Evolutionary conservation across 2,797 vertebrate species (phyloP).

Genomic region (Syngnathus rostellatus): DNA sequence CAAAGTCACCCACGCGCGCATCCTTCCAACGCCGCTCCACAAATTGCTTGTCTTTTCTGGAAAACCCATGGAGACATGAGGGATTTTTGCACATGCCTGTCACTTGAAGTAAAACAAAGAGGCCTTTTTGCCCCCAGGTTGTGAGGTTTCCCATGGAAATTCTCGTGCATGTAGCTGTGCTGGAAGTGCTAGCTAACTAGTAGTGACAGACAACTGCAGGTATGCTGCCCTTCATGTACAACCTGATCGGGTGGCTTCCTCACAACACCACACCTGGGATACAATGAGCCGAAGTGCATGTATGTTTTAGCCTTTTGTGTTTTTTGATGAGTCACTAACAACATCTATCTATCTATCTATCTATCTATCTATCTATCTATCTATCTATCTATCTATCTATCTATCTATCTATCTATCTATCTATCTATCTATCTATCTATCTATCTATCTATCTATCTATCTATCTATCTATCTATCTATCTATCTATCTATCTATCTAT

Average conservation of each 20-base stretch:
- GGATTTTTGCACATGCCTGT: neutral
- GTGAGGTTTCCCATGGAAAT: neutral
- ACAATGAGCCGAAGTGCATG: neutral
- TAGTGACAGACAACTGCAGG: constrained; percentile 26
- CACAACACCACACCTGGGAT: constrained; percentile 20
- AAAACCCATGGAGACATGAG: constrained; percentile 5
- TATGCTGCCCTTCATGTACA: constrained; percentile 59
- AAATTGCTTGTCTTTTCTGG: constrained; percentile 70
- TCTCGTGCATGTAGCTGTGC: neutral
- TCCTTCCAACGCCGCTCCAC: constrained; percentile 81
- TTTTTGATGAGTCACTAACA: neutral
- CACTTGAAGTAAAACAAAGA: neutral
- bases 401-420: too few species aligned
- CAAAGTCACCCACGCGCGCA: constrained; percentile 85
- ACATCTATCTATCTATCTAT: too few species aligned
- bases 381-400: neutral
- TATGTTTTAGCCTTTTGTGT: constrained; percentile 26
- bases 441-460: too few species aligned
- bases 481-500: too few species aligned
- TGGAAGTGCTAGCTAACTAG: neutral
- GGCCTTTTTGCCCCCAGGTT: neutral
- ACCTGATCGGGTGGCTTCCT: constrained; percentile 43
- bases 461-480: too few species aligned
- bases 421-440: too few species aligned
- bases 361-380: neutral